Base-by-base conservation (phyloP, 1,140 invertebrate genomes). In the Saccostrea cuccullata region DNA sequence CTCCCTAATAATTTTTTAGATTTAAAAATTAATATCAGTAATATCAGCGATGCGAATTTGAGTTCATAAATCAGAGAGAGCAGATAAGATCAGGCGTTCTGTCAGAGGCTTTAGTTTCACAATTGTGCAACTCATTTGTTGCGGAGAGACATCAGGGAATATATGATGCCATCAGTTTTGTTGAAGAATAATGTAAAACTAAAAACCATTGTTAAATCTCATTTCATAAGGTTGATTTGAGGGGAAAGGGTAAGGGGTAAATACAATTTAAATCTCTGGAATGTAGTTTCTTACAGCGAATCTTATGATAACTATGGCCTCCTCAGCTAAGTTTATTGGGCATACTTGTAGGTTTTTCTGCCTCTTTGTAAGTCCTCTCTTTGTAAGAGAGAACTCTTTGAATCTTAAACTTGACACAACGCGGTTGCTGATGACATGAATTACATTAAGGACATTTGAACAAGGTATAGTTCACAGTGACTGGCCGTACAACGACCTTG, bases 1-100 rank as follows among this genome's bases (percentile, higher is more conserved):
- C 70, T 77, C 26, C 30, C 30, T 77, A 26, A 77, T 36, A 77
- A 36, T 36, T 77, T 77, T 60, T 64, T 77, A 8, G 26, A 77
- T 77, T 77, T 30, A 30, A 77, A 77, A 26, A 64, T 20, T 77
- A 36, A 36, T 36, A 36, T 36, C 30, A 36, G 30, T 11, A 77
- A 77, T 77, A 77, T 77, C 70, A 77, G 30, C 30, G 13, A 77
- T 77, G 70, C 70, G 70, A 77, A 77, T 36, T 77, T 77, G 70
- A 30, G 70, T 77, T 77, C 70, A 77, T 77, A 77, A 77, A 77
- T 77, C 70, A 77, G 70, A 30, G 70, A 12, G 8, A 15, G 30
- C 13, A 77, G 70, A 77, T 77, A 77, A 30, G 26, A 77, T 77
- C 70, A 77, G 70, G 36, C 70, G 30, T 15, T 13, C 15, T 77